These are phyloP conservation scores for Burhinus bistriatus DNA, from an alignment of 2,113 vertebrate genomes.

Conservation along the genomic window DNA sequence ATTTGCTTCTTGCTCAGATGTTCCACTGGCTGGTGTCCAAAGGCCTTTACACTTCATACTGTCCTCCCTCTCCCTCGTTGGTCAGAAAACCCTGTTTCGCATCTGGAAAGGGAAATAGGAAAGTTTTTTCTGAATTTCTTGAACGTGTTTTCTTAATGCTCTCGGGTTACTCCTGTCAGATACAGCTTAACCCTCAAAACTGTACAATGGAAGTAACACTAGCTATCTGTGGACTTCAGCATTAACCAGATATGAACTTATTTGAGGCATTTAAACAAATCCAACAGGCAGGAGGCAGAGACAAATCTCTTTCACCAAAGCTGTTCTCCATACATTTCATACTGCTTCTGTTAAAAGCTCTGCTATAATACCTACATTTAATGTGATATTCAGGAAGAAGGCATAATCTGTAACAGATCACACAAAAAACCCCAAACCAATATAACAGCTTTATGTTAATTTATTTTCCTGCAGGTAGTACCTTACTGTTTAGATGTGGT, in stretches of 20 bases:
- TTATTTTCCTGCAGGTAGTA: neutral
- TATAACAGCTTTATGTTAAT: neutral
- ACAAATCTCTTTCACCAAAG: neutral
- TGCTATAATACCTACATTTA: neutral
- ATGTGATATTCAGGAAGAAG: neutral
- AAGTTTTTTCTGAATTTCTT: neutral
- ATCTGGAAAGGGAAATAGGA: neutral
- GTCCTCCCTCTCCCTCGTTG: rapidly evolving
- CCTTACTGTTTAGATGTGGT: neutral
- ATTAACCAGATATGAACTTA: neutral
- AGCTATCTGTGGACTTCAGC: neutral
- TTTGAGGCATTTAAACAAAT: neutral
- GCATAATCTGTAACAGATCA: neutral
- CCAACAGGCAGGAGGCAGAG: neutral
- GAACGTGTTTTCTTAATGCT: neutral
- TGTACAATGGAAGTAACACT: neutral
- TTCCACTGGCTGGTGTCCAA: neutral
- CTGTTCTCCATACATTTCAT: neutral
- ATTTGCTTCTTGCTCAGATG: neutral
- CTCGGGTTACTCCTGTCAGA: neutral
- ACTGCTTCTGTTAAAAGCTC: neutral
- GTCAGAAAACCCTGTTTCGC: neutral
- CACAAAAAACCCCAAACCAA: neutral
- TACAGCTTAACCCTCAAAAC: neutral
- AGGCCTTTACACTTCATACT: neutral